These are phyloP conservation scores for Oryzias celebensis DNA, from an alignment of 2,113 vertebrate genomes.

Conservation along the genomic window DNA sequence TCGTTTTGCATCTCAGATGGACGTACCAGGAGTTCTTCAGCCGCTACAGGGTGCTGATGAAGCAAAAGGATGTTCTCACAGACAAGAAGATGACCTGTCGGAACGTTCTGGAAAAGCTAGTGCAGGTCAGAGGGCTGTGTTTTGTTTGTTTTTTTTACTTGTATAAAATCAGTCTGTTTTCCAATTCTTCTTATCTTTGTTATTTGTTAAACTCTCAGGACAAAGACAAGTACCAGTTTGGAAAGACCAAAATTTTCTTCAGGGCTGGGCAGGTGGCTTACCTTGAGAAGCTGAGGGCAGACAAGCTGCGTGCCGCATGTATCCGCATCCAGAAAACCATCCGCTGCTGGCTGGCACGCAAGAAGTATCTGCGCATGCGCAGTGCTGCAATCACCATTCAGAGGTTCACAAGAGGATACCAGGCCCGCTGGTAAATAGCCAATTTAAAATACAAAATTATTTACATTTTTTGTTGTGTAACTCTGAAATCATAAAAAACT, in stretches of 20 bases:
- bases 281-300: constrained; percentile 94
- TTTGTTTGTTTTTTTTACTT: neutral
- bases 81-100: constrained; percentile 93
- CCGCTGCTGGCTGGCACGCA: constrained; percentile 91
- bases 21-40: constrained; percentile 99
- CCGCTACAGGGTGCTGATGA: constrained; percentile 97
- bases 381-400: constrained; percentile 89
- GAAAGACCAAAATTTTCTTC: constrained; percentile 99
- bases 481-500: too few relatives aligned
- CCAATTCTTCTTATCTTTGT: neutral
- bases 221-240: constrained; percentile 98
- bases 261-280: constrained; percentile 97
- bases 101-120: constrained; percentile 94
- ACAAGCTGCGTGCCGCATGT: constrained; percentile 92
- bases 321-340: constrained; percentile 99
- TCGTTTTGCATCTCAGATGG: constrained; percentile 80
- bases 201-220: constrained; percentile 75
- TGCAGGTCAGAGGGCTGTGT: constrained; percentile 78
- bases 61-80: constrained; percentile 91
- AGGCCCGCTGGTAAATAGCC: constrained; percentile 89
- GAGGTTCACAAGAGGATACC: constrained; percentile 91
- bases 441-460: neutral
- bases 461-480: too few relatives aligned
- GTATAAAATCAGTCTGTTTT: neutral
- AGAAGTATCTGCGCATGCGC: constrained; percentile 92